Evolutionary conservation across 2,888 invertebrate genomes (phyloP).

Genomic region (Xestia sexstrigata): DNA sequence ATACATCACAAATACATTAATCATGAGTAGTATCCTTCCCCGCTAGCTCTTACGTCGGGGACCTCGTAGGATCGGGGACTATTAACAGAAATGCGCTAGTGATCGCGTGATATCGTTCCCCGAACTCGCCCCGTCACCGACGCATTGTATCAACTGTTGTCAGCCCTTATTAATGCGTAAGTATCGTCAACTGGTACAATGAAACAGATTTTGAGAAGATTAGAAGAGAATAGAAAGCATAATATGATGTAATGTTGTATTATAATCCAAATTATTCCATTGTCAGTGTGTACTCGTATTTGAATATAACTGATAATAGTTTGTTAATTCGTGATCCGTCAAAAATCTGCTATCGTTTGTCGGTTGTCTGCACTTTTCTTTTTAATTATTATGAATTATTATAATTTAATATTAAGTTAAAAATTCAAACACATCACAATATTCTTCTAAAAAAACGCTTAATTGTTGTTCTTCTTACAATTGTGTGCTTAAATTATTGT

Average conservation of each 20-base stretch:
- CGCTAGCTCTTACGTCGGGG: constrained; percentile 56
- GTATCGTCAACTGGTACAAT: constrained; percentile 62
- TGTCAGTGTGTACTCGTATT: background rate
- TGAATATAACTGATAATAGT: constrained; percentile 2
- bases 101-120: constrained; percentile 83
- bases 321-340: background rate
- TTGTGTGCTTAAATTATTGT: too few species aligned
- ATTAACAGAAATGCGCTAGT: constrained; percentile 84
- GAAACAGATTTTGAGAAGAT: constrained; percentile 50
- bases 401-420: background rate
- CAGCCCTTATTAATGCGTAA: constrained; percentile 53
- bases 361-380: background rate
- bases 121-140: constrained; percentile 77
- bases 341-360: background rate
- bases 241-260: constrained; percentile 17
- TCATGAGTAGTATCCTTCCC: constrained; percentile 38
- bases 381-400: too few species aligned
- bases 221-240: constrained; percentile 28
- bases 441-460: too few species aligned
- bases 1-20: constrained; percentile 43
- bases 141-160: constrained; percentile 73
- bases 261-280: constrained; percentile 6
- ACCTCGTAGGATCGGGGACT: constrained; percentile 71
- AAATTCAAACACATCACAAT: too few species aligned
- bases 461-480: too few species aligned